A percentile compares a stretch with the other conserved stretches of the same genome.
phyloP scores from a whole-genome alignment of 2,113 vertebrate species.

The Cervus canadensis region DNA sequence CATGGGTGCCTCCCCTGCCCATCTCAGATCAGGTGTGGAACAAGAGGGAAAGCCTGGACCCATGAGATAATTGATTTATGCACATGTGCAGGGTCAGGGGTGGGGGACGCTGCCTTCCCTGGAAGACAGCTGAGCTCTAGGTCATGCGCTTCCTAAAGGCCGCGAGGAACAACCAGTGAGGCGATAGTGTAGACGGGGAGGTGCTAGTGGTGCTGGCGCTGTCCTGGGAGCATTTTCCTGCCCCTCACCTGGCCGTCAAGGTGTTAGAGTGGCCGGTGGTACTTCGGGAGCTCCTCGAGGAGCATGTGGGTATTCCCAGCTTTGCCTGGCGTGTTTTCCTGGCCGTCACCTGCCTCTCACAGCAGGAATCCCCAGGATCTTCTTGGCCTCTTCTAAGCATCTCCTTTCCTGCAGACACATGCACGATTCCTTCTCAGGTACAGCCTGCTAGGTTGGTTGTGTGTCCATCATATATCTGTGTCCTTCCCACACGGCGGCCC shows the following conservation, averaged over 20 bases:
- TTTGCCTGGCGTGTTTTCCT: not conserved
- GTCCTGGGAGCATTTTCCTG: fast-evolving
- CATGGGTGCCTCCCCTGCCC: fast-evolving
- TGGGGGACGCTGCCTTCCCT: no score
- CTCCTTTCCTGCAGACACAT: not conserved
- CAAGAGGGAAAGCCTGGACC: not conserved
- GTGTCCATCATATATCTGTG: not conserved
- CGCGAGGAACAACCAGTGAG: fast-evolving
- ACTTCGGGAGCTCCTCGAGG: not conserved
- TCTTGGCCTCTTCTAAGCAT: not conserved
- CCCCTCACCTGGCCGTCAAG: not conserved
- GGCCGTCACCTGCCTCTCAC: not conserved
- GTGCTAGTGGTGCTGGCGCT: no score
- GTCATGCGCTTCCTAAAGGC: not conserved
- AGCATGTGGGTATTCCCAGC: fast-evolving
- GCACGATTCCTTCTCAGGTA: not conserved
- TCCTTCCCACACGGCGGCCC: not conserved
- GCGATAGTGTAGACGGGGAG: not conserved
- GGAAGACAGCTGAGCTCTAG: not conserved
- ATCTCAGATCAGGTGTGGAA: not conserved
- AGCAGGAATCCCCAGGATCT: not conserved
- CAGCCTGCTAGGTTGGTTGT: not conserved
- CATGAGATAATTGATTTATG: no score
- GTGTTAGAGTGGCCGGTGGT: not conserved
- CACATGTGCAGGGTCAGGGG: not conserved